These are phyloP conservation scores for Lampropteryx suffumata DNA, from an alignment of 2,888 invertebrate genomes.

Conservation along the genomic window DNA sequence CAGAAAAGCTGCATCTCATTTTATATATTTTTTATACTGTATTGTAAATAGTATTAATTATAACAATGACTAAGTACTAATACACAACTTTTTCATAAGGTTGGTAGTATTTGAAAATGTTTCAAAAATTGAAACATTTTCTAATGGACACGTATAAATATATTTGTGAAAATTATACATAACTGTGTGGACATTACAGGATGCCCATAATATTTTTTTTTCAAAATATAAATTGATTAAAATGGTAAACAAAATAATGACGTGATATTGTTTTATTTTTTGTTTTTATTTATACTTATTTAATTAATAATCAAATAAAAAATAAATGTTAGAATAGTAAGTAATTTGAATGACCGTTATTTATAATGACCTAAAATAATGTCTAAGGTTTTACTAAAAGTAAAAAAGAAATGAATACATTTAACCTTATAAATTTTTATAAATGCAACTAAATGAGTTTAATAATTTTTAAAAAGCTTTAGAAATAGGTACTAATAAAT, in stretches of 20 bases:
- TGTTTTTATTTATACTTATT: too few species aligned
- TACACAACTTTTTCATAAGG: conserved; percentile 27
- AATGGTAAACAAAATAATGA: too few species aligned
- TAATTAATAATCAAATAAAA: too few species aligned
- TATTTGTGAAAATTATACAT: conserved; percentile 9
- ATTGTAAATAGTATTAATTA: conserved; percentile 20
- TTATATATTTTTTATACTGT: conserved; percentile 1
- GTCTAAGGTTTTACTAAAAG: too few species aligned
- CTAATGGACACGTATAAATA: conserved; percentile 20
- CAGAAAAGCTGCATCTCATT: conserved; percentile 4
- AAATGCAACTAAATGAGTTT: too few species aligned
- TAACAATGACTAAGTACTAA: conserved; percentile 16
- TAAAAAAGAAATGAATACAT: too few species aligned
- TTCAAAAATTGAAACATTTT: conserved; percentile 22
- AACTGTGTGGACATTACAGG: not conserved
- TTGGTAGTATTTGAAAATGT: conserved; percentile 19
- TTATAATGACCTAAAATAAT: too few species aligned
- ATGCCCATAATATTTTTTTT: not conserved
- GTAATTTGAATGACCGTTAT: too few species aligned
- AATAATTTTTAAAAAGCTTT: not conserved
- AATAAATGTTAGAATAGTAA: too few species aligned
- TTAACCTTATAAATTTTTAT: too few species aligned
- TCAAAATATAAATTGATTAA: not conserved
- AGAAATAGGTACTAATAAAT: not conserved
- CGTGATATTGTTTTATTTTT: too few species aligned